phyloP scores from a whole-genome alignment of 2,113 vertebrate genomes.

The Cephalophus harveyi region DNA sequence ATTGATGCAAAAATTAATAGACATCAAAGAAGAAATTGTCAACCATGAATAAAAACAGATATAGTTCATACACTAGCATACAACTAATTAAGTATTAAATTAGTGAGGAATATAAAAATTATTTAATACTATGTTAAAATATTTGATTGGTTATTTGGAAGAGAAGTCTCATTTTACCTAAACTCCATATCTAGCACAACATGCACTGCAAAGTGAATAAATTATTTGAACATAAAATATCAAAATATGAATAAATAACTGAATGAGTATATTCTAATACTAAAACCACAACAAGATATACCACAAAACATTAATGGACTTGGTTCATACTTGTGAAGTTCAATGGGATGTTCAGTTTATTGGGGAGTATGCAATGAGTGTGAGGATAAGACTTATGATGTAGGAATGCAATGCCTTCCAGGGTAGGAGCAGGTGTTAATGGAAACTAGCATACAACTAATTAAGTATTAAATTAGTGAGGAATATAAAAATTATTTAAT shows the following conservation, averaged over 20 bases:
- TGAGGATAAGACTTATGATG: background rate
- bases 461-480: background rate
- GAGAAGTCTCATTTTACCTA: background rate
- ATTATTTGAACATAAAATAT: slow-evolving; percentile 15
- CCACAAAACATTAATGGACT: background rate
- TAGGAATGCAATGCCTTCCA: background rate
- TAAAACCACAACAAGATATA: background rate
- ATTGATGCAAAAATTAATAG: background rate
- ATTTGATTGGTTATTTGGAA: background rate
- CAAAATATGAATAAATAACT: background rate
- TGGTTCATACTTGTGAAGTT: background rate
- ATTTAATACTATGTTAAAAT: background rate
- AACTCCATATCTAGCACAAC: background rate
- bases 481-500: background rate
- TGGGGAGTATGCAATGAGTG: background rate
- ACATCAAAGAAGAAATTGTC: background rate
- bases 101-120: background rate
- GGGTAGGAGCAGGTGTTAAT: background rate
- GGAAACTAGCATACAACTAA: too few species aligned
- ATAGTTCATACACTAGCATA: background rate
- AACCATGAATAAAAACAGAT: background rate
- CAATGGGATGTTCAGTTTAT: background rate
- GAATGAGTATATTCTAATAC: background rate
- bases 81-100: background rate
- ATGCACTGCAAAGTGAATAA: background rate